phyloP scores from a whole-genome alignment of 2,888 invertebrate species.

The Megalurothrips usitatus region DNA sequence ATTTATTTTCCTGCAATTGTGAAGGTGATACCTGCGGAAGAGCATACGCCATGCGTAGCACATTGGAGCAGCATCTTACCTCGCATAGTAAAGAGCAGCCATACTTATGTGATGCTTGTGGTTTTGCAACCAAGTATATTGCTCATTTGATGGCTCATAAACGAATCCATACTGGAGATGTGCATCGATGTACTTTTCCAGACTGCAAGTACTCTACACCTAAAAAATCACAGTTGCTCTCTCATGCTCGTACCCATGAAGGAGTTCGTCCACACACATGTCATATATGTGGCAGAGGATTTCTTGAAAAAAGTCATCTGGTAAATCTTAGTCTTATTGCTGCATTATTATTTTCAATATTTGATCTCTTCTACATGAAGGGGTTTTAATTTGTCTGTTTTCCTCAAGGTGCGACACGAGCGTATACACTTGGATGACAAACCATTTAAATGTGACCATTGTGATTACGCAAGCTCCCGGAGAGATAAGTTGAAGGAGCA shows the following conservation, averaged over 20 bases:
- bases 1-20: no score
- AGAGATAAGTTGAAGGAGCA: constrained; percentile 62
- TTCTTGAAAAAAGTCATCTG: constrained; percentile 63
- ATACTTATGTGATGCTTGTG: constrained; percentile 62
- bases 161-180: constrained; percentile 55
- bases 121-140: constrained; percentile 61
- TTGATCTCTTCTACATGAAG: neutral
- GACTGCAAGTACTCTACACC: constrained; percentile 60
- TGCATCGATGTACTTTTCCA: constrained; percentile 53
- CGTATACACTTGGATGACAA: constrained; percentile 60
- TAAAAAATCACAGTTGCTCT: constrained; percentile 60
- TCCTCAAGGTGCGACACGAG: constrained; percentile 54
- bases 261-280: constrained; percentile 54
- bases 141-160: constrained; percentile 62
- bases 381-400: neutral
- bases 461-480: constrained; percentile 61
- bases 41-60: constrained; percentile 55
- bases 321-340: constrained; percentile 36
- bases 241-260: constrained; percentile 61
- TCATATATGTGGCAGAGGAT: constrained; percentile 56
- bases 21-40: constrained; percentile 56
- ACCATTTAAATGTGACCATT: constrained; percentile 59
- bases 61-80: constrained; percentile 55
- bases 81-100: constrained; percentile 46
- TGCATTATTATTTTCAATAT: neutral